A percentile compares a stretch with the other conserved stretches of the same genome.
Evolutionary conservation across 1,140 invertebrate genomes (phyloP).

Genomic region (Drosophila mauritiana): DNA sequence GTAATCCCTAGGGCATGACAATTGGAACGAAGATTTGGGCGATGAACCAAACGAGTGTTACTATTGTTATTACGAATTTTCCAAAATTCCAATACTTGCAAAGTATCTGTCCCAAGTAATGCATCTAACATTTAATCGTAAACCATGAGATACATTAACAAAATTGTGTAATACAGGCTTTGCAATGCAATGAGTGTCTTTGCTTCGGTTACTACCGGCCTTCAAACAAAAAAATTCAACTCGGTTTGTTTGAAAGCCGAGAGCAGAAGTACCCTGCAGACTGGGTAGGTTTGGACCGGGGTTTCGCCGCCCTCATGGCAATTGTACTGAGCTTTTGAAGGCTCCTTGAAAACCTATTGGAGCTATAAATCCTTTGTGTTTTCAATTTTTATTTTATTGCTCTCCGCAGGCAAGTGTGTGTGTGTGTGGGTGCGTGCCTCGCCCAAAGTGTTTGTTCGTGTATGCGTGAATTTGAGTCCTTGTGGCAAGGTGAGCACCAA

Average conservation of each 20-base stretch:
- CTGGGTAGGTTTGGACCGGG: background rate
- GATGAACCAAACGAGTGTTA: background rate
- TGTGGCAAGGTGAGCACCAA: slow-evolving; percentile 51
- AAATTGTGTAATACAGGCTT: too few species aligned
- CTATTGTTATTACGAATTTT: background rate
- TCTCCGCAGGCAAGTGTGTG: slow-evolving; percentile 60
- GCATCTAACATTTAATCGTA: too few species aligned
- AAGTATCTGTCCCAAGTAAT: too few species aligned
- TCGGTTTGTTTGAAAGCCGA: slow-evolving; percentile 37
- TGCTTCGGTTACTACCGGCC: background rate
- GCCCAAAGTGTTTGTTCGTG: slow-evolving; percentile 7
- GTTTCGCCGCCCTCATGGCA: slow-evolving; percentile 23
- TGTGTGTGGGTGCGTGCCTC: slow-evolving; percentile 28
- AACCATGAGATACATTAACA: too few species aligned
- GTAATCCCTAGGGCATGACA: slow-evolving; percentile 2
- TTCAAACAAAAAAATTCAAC: slow-evolving; percentile 23
- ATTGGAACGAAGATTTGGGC: background rate
- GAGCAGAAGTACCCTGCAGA: slow-evolving; percentile 3
- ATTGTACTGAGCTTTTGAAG: slow-evolving; percentile 73
- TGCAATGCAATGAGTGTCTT: slow-evolving; percentile 3
- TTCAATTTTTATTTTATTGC: slow-evolving; percentile 84
- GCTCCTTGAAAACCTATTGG: slow-evolving; percentile 83
- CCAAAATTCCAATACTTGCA: too few species aligned
- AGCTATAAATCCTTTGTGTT: slow-evolving; percentile 83
- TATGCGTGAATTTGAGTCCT: slow-evolving; percentile 28